phyloP scores from a whole-genome alignment of 2,113 vertebrate genomes.

The Cathartes aura region DNA sequence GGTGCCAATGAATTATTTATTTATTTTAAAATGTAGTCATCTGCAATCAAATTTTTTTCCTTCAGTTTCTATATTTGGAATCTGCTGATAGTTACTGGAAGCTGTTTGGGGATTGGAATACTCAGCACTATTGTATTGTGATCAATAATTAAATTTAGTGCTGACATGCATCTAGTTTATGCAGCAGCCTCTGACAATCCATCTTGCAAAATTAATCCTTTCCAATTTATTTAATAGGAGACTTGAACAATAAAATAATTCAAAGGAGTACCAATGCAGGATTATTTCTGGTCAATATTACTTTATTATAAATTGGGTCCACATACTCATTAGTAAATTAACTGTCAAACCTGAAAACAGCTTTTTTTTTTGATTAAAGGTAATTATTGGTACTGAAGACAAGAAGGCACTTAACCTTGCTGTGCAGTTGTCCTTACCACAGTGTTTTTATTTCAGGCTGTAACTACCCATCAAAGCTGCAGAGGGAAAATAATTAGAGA shows the following conservation, averaged over 20 bases:
- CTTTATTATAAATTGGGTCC: slow-evolving; percentile 82
- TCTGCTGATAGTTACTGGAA: slow-evolving; percentile 89
- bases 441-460: slow-evolving; percentile 79
- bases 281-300: slow-evolving; percentile 84
- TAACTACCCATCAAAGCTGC: slow-evolving; percentile 81
- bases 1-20: slow-evolving; percentile 80
- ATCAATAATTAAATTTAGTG: slow-evolving; percentile 94
- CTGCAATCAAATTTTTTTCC: slow-evolving; percentile 76
- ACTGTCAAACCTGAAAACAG: slow-evolving; percentile 84
- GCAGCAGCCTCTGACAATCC: slow-evolving; percentile 82
- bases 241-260: slow-evolving; percentile 84
- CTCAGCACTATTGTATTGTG: slow-evolving; percentile 95
- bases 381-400: slow-evolving; percentile 86
- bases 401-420: slow-evolving; percentile 86
- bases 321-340: slow-evolving; percentile 87
- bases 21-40: slow-evolving; percentile 79
- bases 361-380: slow-evolving; percentile 75
- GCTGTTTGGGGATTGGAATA: slow-evolving; percentile 81
- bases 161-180: slow-evolving; percentile 89
- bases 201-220: slow-evolving; percentile 87
- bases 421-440: slow-evolving; percentile 81
- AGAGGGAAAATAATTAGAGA: slow-evolving; percentile 81
- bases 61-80: slow-evolving; percentile 82
- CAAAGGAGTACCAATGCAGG: slow-evolving; percentile 74
- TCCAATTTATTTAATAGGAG: slow-evolving; percentile 86